Conservation (phyloP, 2,888 invertebrate genomes). For the Erebia palarica region DNA sequence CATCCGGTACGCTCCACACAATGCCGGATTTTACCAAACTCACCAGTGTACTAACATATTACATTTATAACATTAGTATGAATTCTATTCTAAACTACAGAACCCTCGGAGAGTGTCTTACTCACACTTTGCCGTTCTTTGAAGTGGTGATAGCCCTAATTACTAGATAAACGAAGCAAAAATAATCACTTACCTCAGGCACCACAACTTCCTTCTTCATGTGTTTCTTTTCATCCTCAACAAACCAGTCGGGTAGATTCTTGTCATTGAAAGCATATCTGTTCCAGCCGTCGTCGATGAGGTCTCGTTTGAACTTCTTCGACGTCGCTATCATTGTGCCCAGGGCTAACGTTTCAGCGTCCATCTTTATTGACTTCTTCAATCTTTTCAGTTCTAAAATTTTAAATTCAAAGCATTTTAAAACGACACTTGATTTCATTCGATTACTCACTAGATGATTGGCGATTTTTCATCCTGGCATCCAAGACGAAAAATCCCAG, state of each 20-base stretch:
- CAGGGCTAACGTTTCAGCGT: constrained; percentile 94
- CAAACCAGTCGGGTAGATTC: constrained; percentile 97
- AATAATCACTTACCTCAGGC: constrained; percentile 83
- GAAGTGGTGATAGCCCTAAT: too few relatives aligned
- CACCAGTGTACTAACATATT: too few relatives aligned
- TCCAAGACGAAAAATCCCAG: too few relatives aligned
- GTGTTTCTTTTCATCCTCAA: constrained; percentile 95
- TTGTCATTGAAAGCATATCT: constrained; percentile 96
- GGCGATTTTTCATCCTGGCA: too few relatives aligned
- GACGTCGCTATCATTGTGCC: constrained; percentile 96
- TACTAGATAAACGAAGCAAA: not conserved
- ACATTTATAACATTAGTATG: too few relatives aligned
- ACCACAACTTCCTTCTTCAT: constrained; percentile 92
- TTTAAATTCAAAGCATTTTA: not conserved
- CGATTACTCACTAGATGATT: too few relatives aligned
- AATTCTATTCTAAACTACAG: too few relatives aligned
- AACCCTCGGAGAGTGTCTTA: too few relatives aligned
- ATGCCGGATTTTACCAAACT: too few relatives aligned
- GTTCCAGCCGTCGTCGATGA: constrained; percentile 96
- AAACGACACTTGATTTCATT: too few relatives aligned
- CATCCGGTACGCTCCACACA: too few relatives aligned
- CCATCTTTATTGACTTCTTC: constrained; percentile 87
- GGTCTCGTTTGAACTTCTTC: constrained; percentile 93
- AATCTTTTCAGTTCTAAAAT: constrained; percentile 70
- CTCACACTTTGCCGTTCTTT: too few relatives aligned